Evolutionary conservation across 2,888 invertebrate genomes (phyloP).

Genomic region (Gandaritis pyraliata): DNA sequence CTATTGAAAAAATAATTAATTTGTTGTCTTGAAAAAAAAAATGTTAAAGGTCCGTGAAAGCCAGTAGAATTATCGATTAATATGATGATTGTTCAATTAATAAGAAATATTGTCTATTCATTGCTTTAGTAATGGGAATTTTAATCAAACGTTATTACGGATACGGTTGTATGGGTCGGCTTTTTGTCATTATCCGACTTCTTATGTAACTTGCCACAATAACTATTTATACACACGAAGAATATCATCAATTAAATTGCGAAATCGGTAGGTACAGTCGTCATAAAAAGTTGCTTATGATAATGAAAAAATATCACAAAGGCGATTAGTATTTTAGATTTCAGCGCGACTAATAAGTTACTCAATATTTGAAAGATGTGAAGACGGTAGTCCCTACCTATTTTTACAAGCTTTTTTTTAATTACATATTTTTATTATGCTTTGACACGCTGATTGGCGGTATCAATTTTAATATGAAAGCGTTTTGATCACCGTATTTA

Average conservation of each 20-base stretch:
- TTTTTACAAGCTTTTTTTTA: too few species aligned
- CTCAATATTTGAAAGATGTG: too few species aligned
- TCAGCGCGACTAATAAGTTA: too few species aligned
- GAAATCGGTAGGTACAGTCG: conserved; percentile 5
- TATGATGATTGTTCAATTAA: conserved; percentile 53
- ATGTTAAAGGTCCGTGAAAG: too few species aligned
- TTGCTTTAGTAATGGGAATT: conserved; percentile 46
- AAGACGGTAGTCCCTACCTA: too few species aligned
- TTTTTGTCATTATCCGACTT: conserved; percentile 28
- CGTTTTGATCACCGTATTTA: too few species aligned
- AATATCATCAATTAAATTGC: conserved; percentile 10
- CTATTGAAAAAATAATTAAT: too few species aligned
- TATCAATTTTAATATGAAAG: too few species aligned
- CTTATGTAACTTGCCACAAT: conserved; percentile 17
- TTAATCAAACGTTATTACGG: conserved; percentile 48
- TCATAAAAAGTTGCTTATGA: not conserved
- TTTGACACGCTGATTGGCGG: too few species aligned
- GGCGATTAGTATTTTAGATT: too few species aligned
- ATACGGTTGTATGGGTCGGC: conserved; percentile 35
- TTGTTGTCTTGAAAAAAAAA: too few species aligned
- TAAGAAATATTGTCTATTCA: conserved; percentile 56
- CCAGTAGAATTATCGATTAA: conserved; percentile 7
- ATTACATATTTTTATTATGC: too few species aligned
- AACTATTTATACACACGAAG: conserved; percentile 18
- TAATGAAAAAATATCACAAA: not conserved